Evolutionary conservation across 2,888 invertebrate genomes (phyloP).

Genomic region (Chloromyia formosa): DNA sequence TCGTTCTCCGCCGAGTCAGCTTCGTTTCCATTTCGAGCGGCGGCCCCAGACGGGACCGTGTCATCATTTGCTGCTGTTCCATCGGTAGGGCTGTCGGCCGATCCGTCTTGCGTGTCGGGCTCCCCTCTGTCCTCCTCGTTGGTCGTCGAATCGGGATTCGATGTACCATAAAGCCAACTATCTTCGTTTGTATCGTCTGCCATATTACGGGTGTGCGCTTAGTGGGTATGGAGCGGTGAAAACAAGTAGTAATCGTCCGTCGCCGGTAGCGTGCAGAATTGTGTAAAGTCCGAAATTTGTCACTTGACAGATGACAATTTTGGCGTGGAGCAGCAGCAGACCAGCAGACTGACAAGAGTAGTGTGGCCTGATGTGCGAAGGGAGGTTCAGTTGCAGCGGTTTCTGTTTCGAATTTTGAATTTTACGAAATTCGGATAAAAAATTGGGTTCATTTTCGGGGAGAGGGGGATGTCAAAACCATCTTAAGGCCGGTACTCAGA

Average conservation of each 20-base stretch:
- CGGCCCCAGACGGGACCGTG: neutral
- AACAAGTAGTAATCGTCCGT: neutral
- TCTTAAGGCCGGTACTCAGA: too few relatives aligned
- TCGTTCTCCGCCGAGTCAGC: conserved; percentile 52
- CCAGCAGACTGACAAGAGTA: too few relatives aligned
- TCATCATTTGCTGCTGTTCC: neutral
- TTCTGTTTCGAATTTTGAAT: too few relatives aligned
- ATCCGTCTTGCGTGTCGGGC: conserved; percentile 59
- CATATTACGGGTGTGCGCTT: conserved; percentile 60
- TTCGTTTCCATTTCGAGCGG: conserved; percentile 46
- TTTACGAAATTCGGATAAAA: too few relatives aligned
- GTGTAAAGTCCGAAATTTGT: neutral
- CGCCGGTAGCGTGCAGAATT: neutral
- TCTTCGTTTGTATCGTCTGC: conserved; percentile 80
- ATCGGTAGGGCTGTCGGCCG: conserved; percentile 45
- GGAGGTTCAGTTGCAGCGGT: too few relatives aligned
- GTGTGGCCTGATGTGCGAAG: too few relatives aligned
- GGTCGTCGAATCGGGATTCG: conserved; percentile 66
- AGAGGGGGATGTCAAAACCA: too few relatives aligned
- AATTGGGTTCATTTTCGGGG: too few relatives aligned
- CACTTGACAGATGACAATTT: conserved; percentile 11
- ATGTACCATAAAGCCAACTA: conserved; percentile 88
- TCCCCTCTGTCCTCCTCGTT: conserved; percentile 55
- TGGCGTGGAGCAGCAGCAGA: too few relatives aligned
- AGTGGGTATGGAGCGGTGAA: neutral